Conservation (phyloP, 2,797 vertebrate genomes). For the Eospalax fontanierii region DNA sequence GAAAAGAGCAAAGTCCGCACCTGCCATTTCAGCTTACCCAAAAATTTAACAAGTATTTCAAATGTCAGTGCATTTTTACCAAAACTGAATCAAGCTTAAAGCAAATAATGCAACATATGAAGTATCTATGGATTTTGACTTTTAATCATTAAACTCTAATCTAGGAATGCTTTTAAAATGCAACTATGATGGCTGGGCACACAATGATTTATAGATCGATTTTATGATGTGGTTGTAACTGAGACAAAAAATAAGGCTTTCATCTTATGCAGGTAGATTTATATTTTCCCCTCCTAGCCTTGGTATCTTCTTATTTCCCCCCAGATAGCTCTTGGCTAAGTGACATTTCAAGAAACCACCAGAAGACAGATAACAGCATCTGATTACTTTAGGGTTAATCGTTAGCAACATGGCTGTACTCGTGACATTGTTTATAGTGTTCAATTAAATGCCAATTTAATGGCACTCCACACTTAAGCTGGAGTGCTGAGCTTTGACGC, state of each 20-base stretch:
- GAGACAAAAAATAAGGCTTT: not conserved
- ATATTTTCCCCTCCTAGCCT: not conserved
- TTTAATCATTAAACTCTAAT: constrained; percentile 38
- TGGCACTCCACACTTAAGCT: constrained; percentile 69
- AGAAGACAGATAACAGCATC: constrained; percentile 71
- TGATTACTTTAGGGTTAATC: constrained; percentile 80
- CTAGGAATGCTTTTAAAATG: constrained; percentile 43
- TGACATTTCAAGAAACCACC: constrained; percentile 71
- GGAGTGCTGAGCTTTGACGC: constrained; percentile 64
- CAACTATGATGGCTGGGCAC: not conserved
- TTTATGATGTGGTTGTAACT: not conserved
- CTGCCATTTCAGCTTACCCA: not conserved
- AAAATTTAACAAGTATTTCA: not conserved
- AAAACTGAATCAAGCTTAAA: constrained; percentile 11
- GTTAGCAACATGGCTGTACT: constrained; percentile 70
- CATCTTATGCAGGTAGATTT: constrained; percentile 3
- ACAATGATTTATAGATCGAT: not conserved
- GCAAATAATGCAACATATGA: not conserved
- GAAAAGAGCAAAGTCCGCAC: not conserved
- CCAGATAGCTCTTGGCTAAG: constrained; percentile 2
- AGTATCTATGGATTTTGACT: constrained; percentile 29
- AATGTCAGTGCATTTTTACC: not conserved
- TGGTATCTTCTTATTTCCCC: not conserved
- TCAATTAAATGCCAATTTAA: constrained; percentile 83
- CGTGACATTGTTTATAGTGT: constrained; percentile 79